Conservation (phyloP, 2,797 vertebrate genomes). For the Anolis apletophallus region DNA sequence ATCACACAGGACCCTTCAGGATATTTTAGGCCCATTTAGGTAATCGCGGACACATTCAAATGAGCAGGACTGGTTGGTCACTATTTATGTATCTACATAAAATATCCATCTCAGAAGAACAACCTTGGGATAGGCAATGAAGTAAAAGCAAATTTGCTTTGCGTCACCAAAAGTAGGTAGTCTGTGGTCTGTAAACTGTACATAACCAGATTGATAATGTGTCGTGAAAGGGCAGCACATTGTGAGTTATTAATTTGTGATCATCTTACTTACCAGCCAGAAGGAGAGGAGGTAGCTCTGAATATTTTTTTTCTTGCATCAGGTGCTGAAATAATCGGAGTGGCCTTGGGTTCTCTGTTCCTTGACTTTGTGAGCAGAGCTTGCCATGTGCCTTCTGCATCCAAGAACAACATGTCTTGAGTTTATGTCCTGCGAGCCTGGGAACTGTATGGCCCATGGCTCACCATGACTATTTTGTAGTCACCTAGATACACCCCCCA, state of each 20-base stretch:
- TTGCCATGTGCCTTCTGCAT: not conserved
- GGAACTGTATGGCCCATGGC: too few relatives aligned
- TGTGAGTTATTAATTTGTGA: not conserved
- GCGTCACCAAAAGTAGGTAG: not conserved
- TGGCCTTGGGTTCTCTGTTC: not conserved
- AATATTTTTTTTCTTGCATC: not conserved
- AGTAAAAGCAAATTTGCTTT: not conserved
- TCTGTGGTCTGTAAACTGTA: not conserved
- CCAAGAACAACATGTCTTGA: not conserved
- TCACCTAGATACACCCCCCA: too few relatives aligned
- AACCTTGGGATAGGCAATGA: not conserved
- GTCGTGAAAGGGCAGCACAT: not conserved
- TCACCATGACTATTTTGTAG: too few relatives aligned
- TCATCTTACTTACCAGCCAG: not conserved
- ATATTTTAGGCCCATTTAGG: too few relatives aligned
- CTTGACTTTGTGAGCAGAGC: not conserved
- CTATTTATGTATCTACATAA: not conserved
- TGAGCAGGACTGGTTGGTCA: not conserved
- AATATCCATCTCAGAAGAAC: not conserved
- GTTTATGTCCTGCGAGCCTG: too few relatives aligned
- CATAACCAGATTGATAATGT: not conserved
- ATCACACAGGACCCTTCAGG: too few relatives aligned
- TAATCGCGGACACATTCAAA: too few relatives aligned
- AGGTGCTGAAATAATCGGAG: not conserved
- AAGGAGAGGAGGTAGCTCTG: not conserved